These are phyloP conservation scores for Antheraea pernyi DNA, from an alignment of 1,140 invertebrate genomes.

Conservation along the genomic window DNA sequence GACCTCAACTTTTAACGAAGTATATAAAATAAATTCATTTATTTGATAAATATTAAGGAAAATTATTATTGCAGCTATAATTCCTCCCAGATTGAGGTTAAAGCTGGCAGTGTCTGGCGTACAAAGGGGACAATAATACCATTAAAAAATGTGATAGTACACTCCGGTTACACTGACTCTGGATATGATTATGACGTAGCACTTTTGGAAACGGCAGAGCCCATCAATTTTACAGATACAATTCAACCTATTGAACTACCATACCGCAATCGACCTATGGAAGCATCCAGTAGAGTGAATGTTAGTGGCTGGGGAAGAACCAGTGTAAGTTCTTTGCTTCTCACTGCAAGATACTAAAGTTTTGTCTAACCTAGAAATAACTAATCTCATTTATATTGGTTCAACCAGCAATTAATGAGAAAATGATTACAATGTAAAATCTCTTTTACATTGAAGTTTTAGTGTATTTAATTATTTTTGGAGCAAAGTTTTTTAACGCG, in stretches of 20 bases:
- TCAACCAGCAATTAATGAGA: no score
- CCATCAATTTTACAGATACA: slow-evolving; percentile 49
- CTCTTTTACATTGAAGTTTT: no score
- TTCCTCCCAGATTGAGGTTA: slow-evolving; percentile 54
- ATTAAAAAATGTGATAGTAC: slow-evolving; percentile 62
- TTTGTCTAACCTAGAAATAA: no score
- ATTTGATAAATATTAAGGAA: background rate
- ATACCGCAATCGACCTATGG: slow-evolving; percentile 28
- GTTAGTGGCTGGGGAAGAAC: slow-evolving; percentile 64
- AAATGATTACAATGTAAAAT: no score
- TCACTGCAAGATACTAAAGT: no score
- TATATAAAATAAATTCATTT: no score
- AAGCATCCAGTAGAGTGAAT: slow-evolving; percentile 31
- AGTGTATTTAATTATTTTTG: no score
- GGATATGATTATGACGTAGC: slow-evolving; percentile 81
- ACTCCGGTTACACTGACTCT: slow-evolving; percentile 71
- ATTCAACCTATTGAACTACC: slow-evolving; percentile 51
- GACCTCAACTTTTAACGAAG: no score
- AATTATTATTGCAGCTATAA: slow-evolving; percentile 46
- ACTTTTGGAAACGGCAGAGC: slow-evolving; percentile 67
- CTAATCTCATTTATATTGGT: no score
- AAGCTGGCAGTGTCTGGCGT: slow-evolving; percentile 62
- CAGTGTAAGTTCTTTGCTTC: slow-evolving; percentile 26
- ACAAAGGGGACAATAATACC: slow-evolving; percentile 64
- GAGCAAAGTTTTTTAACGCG: no score